phyloP scores from a whole-genome alignment of 2,113 vertebrate genomes.

The Peucedramus taeniatus region DNA sequence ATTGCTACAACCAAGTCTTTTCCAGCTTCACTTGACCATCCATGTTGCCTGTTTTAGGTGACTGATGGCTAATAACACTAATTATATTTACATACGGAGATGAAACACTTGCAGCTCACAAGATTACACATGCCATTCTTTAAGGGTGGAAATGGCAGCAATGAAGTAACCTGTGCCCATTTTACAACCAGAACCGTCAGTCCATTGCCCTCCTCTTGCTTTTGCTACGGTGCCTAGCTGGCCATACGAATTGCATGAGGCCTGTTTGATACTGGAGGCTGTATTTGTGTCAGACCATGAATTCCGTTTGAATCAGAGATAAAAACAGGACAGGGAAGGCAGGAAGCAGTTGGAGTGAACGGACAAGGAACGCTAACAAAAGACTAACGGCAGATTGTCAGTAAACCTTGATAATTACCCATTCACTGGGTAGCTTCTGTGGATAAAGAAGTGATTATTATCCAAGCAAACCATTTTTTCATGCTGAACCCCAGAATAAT shows the following conservation, averaged over 20 bases:
- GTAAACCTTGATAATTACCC: slow-evolving; percentile 28
- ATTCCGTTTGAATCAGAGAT: neutral
- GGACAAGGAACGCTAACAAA: neutral
- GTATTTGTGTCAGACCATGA: neutral
- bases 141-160: neutral
- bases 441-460: slow-evolving; percentile 47
- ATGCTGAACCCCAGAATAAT: slow-evolving; percentile 15
- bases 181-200: neutral
- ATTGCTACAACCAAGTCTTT: neutral
- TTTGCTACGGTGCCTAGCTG: neutral
- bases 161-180: neutral
- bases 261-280: neutral
- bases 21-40: neutral
- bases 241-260: neutral
- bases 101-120: neutral
- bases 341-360: slow-evolving; percentile 25
- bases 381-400: neutral
- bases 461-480: slow-evolving; percentile 11
- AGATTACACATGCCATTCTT: neutral
- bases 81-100: neutral
- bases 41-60: neutral
- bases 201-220: neutral
- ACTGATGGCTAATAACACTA: neutral
- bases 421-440: slow-evolving; percentile 29
- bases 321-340: neutral